phyloP scores from a whole-genome alignment of 64 coral and sea anemone genomes.

The Pachyseris speciosa region DNA sequence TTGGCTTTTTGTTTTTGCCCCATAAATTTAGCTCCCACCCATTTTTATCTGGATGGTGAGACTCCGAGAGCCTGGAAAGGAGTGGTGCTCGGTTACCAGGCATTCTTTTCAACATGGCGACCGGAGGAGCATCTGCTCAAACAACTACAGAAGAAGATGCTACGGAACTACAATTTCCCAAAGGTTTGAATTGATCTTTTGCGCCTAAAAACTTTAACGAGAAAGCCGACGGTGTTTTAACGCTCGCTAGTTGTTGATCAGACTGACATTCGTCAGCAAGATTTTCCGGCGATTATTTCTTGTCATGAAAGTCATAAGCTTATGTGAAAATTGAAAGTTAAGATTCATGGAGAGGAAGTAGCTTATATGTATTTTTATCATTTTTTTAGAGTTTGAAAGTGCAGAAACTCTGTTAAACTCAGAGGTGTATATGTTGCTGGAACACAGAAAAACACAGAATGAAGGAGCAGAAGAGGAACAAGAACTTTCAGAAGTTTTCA shows the following conservation, averaged over 20 bases:
- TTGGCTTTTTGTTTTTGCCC: too few species aligned
- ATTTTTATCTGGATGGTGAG: too few species aligned
- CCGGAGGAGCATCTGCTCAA: slow-evolving; percentile 48
- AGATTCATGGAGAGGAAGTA: too few species aligned
- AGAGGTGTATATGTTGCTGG: slow-evolving; percentile 98
- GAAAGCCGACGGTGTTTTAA: not conserved
- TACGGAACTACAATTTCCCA: slow-evolving; percentile 97
- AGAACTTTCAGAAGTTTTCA: slow-evolving; percentile 96
- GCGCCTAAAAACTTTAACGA: not conserved
- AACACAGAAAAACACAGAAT: slow-evolving; percentile 96
- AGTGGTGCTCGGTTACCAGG: not conserved
- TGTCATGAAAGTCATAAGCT: too few species aligned
- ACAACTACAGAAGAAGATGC: slow-evolving; percentile 87
- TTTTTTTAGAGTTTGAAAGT: slow-evolving; percentile 89
- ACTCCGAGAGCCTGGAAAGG: not conserved
- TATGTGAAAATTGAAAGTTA: too few species aligned
- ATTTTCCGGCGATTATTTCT: too few species aligned
- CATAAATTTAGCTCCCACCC: too few species aligned
- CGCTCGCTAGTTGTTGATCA: too few species aligned
- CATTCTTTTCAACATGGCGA: slow-evolving; percentile 82
- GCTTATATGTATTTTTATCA: not conserved
- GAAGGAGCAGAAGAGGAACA: slow-evolving; percentile 95
- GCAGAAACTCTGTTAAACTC: slow-evolving; percentile 97
- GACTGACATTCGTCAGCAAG: too few species aligned
- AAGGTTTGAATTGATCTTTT: slow-evolving; percentile 66